Base-by-base conservation (phyloP, 1,140 invertebrate species). In the Caligus rogercresseyi region DNA sequence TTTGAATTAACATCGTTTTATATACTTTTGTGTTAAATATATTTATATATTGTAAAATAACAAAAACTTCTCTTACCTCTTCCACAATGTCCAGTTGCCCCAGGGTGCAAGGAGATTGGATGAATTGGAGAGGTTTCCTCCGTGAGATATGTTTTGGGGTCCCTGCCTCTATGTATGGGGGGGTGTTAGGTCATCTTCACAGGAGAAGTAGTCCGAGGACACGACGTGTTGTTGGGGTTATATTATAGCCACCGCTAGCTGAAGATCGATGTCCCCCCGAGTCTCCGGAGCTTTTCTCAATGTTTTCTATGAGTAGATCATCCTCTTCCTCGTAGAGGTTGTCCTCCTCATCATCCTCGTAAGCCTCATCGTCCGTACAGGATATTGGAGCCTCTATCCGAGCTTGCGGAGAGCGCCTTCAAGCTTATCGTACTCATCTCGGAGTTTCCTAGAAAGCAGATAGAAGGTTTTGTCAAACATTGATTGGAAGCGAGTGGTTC, bases 401-500 rank as follows among this genome's bases (percentile, higher is more conserved):
- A 63, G 52, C 25, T 63, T 63, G 7, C 52, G 16, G 14, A 63
- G 53, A 21, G 61, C 52, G 14, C 61, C 61, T 26, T 63, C 61
- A 1, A 63, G 53, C 21, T 53, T 58, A 25, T 63, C 61, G 25
- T 63, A 63, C 31, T 63, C 61, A 25, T 63, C 61, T 15, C 61
- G 61, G 19, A 63, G 25, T 26, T 63, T 63, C 61, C 61, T 63
- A 53, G 14, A 62, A 54, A 43, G n/a, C n/a, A n/a, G n/a, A n/a
- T n/a, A n/a, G n/a, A n/a, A n/a, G n/a, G n/a, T n/a, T n/a, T n/a
- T n/a, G n/a, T n/a, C n/a, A n/a, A n/a, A n/a, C n/a, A n/a, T n/a
- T n/a, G n/a, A n/a, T n/a, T n/a, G n/a, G n/a, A n/a, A n/a, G n/a
- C n/a, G n/a, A n/a, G n/a, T n/a, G n/a, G n/a, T n/a, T n/a, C n/a